Base-by-base conservation (phyloP, 2,888 invertebrate genomes). In the Melanostoma mellinum region DNA sequence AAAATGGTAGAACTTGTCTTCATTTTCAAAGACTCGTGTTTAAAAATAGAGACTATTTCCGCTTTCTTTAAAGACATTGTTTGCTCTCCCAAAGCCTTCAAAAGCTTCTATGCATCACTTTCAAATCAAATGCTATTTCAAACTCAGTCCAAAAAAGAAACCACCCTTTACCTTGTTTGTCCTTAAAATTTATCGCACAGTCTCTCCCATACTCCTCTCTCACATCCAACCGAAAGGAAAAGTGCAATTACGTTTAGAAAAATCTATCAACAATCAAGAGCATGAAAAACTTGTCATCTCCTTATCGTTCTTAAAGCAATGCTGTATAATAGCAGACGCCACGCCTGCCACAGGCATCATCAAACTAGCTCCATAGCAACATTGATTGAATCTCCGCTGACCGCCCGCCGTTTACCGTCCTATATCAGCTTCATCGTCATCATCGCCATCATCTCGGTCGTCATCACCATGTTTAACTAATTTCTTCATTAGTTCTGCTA, bases 401-500 rank as follows among this genome's bases (percentile, higher is more conserved):
- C 40, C 52, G 71, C 60, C 65, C 40, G 42, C 53, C 46, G 35
- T 53, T 20, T 36, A 20, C 32, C 44, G 38, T 55, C 40, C 10
- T 33, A n/a, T 20, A 6, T 65, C 44, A 48, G 42, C 68, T 5
- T 68, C 75, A 40, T 60, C 60, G 36, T 30, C 63, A 8, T 75
- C 67, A 40, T 55, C 56, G 10, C 32, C 48, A 74, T 81, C 65
- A 55, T 46, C 72, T 69, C 63, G 68, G 73, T 68, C 63, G 73
- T 77, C 77, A 58, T 77, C 82, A 69, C 68, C 68, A 78, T 78
- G 82, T 73, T 73, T 52, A 73, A 74, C 82, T 82, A 77, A 82
- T 82, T 77, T 77, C 82, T 77, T 77, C 69, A 78, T 73, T 68
- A 78, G 73, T 69, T 73, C 46, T 50, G 48, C 58, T 82, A 82